phyloP scores from a whole-genome alignment of 1,140 invertebrate genomes.

The Stegodyphus dumicola region DNA sequence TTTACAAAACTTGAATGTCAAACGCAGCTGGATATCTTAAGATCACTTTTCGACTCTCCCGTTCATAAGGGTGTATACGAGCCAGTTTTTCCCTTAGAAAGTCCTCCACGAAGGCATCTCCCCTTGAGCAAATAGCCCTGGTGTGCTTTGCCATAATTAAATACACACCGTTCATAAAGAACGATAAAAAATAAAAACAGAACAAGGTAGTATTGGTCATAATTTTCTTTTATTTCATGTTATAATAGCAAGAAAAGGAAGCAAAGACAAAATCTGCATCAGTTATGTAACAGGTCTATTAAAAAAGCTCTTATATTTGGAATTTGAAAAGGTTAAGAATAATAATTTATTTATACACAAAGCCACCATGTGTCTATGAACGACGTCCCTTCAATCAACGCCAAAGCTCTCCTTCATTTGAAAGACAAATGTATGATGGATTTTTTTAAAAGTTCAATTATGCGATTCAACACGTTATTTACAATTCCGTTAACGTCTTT shows the following conservation, averaged over 20 bases:
- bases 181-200: background rate
- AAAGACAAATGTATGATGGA: conserved; percentile 53
- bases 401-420: conserved; percentile 26
- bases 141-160: no score
- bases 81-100: no score
- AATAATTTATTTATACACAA: conserved; percentile 57
- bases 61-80: no score
- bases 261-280: conserved; percentile 48
- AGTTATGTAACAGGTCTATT: conserved; percentile 49
- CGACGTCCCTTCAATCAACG: conserved; percentile 7
- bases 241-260: conserved; percentile 59
- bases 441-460: no score
- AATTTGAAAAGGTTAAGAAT: conserved; percentile 60
- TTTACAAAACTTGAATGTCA: no score
- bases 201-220: background rate
- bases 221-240: conserved; percentile 51
- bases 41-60: no score
- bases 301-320: conserved; percentile 59
- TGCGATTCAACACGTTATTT: no score
- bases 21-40: no score
- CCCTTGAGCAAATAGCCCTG: no score
- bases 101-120: no score
- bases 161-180: no score
- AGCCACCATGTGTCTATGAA: conserved; percentile 40
- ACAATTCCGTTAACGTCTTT: no score